Conservation (phyloP, 2,113 vertebrate species). For the Procavia capensis region DNA sequence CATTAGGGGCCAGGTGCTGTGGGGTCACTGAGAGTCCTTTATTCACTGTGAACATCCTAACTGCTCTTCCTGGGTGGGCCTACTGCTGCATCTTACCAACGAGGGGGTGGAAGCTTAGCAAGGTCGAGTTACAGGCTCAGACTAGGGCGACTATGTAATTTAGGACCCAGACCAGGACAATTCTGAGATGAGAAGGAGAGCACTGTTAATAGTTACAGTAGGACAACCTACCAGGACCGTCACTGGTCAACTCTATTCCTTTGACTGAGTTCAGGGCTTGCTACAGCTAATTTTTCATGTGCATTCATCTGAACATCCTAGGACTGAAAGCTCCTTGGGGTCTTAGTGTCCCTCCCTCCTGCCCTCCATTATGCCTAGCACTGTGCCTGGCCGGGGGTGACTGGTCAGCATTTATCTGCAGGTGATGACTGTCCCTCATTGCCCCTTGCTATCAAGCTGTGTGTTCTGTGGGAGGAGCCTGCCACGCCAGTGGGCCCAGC, state of each 20-base stretch:
- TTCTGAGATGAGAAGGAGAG: background rate
- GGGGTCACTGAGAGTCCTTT: background rate
- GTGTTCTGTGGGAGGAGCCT: background rate
- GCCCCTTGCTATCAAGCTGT: background rate
- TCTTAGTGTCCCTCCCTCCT: background rate
- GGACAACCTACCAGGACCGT: background rate
- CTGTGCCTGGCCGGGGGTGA: accelerated
- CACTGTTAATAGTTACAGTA: background rate
- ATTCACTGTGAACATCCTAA: no score
- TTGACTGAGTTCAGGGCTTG: background rate
- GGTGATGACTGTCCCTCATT: background rate
- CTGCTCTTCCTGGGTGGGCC: background rate
- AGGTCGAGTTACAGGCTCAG: background rate
- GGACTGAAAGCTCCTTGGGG: background rate
- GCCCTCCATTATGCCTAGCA: background rate
- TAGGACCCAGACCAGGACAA: background rate
- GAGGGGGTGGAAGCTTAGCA: background rate
- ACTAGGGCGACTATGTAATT: background rate
- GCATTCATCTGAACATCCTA: accelerated
- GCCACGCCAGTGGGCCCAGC: no score
- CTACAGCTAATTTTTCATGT: accelerated
- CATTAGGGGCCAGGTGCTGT: background rate
- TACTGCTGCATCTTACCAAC: background rate
- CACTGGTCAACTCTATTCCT: background rate
- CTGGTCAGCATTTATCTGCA: background rate